Evolutionary conservation across 1,140 invertebrate species (phyloP).

Genomic region (Cydia fagiglandana): DNA sequence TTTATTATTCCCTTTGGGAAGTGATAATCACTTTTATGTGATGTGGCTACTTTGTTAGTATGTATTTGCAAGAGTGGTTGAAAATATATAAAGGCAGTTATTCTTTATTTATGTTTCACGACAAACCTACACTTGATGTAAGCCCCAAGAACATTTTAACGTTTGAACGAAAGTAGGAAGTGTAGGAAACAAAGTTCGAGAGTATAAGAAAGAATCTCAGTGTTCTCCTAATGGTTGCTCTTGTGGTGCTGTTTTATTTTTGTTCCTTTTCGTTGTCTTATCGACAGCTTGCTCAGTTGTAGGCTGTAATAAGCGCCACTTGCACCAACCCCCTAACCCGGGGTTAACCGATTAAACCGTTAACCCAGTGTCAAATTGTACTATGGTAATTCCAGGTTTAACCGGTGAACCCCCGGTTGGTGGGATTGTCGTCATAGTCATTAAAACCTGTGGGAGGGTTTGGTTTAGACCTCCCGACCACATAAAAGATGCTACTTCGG

Average conservation of each 20-base stretch:
- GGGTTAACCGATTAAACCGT: too few species aligned
- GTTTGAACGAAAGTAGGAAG: not conserved
- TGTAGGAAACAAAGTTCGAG: not conserved
- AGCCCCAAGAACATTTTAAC: not conserved
- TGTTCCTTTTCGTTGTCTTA: not conserved
- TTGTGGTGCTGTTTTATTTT: not conserved
- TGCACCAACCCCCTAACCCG: too few species aligned
- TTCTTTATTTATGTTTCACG: slow-evolving; percentile 4
- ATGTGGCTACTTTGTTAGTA: not conserved
- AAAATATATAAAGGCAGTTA: not conserved
- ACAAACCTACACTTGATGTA: not conserved
- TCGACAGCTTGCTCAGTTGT: not conserved
- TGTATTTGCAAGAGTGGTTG: not conserved
- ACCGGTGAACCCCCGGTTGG: too few species aligned
- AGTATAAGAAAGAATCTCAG: not conserved
- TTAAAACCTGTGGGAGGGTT: not conserved
- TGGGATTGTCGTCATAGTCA: not conserved
- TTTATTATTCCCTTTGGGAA: not conserved
- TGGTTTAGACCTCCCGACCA: not conserved
- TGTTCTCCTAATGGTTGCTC: slow-evolving; percentile 3
- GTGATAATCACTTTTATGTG: slow-evolving; percentile 1
- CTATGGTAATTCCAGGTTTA: too few species aligned
- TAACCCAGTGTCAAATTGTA: too few species aligned
- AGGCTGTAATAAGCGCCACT: not conserved
- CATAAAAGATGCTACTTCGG: not conserved